Percentiles rank a stretch among this genome's conserved stretches.
These are phyloP conservation scores for Lycaon pictus DNA, from an alignment of 2,113 vertebrate genomes.

Conservation along the genomic window DNA sequence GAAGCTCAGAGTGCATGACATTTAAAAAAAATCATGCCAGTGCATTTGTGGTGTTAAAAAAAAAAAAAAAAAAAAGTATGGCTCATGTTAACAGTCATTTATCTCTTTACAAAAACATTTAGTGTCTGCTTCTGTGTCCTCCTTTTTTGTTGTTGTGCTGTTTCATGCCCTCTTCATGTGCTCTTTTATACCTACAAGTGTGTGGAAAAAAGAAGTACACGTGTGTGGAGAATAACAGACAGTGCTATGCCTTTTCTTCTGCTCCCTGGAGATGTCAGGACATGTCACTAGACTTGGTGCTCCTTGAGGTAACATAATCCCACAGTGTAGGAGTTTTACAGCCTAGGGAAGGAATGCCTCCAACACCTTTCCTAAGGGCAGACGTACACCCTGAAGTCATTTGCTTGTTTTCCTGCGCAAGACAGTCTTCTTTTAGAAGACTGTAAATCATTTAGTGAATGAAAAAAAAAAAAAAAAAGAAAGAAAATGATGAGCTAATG, in stretches of 20 bases:
- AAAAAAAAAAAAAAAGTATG: background rate
- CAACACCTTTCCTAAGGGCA: background rate
- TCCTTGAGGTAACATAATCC: background rate
- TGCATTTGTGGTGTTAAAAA: background rate
- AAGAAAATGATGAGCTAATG: background rate
- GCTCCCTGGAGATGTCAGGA: background rate
- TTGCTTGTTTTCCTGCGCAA: background rate
- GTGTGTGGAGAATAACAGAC: background rate
- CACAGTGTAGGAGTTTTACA: background rate
- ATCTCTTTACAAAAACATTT: constrained; percentile 7
- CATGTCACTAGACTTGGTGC: background rate
- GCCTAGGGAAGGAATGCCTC: background rate
- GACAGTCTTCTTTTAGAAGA: background rate
- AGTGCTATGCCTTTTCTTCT: background rate
- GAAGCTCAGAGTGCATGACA: background rate
- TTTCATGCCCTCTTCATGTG: background rate
- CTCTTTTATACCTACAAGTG: background rate
- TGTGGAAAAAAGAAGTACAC: background rate
- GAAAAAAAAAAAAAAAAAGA: background rate
- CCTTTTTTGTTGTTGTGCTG: background rate
- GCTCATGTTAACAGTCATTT: background rate
- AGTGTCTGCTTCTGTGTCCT: background rate
- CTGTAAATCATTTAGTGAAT: background rate
- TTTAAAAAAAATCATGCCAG: background rate
- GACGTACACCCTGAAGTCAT: background rate